phyloP scores from a whole-genome alignment of 2,797 vertebrate species.

The Myripristis murdjan region DNA sequence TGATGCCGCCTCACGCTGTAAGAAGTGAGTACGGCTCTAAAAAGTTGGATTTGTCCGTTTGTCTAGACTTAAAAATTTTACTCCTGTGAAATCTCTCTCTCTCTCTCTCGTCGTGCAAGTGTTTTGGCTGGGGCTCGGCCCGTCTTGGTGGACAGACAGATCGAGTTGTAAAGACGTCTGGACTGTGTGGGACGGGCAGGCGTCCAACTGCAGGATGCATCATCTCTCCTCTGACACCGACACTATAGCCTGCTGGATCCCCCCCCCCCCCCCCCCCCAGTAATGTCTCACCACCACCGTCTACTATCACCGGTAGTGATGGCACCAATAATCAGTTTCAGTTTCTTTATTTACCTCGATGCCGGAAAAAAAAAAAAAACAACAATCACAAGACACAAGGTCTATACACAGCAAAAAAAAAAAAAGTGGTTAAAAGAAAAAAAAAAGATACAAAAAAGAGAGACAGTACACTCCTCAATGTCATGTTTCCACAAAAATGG shows the following conservation, averaged over 20 bases:
- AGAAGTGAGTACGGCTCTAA: not conserved
- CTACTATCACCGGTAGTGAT: too few species aligned
- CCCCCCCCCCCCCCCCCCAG: too few species aligned
- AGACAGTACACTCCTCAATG: too few species aligned
- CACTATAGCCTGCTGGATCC: conserved; percentile 28
- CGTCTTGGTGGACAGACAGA: conserved; percentile 50
- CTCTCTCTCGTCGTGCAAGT: conserved; percentile 60
- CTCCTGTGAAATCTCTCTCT: conserved; percentile 22
- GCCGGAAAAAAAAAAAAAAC: too few species aligned
- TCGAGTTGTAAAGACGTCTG: conserved; percentile 69
- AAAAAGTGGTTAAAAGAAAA: too few species aligned
- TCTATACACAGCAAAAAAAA: too few species aligned
- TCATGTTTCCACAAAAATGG: too few species aligned
- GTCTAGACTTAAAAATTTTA: conserved; percentile 7
- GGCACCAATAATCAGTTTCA: too few species aligned
- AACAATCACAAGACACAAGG: too few species aligned
- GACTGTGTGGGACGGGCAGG: conserved; percentile 33
- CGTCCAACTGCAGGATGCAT: conserved; percentile 53
- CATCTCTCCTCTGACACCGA: conserved; percentile 37
- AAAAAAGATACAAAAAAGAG: too few species aligned
- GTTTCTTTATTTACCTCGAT: too few species aligned
- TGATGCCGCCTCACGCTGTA: not conserved
- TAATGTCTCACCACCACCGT: too few species aligned
- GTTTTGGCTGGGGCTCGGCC: conserved; percentile 54
- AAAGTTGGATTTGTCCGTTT: not conserved